These are phyloP conservation scores for Netelia fuscicornis DNA, from an alignment of 2,888 invertebrate genomes.

Conservation along the genomic window DNA sequence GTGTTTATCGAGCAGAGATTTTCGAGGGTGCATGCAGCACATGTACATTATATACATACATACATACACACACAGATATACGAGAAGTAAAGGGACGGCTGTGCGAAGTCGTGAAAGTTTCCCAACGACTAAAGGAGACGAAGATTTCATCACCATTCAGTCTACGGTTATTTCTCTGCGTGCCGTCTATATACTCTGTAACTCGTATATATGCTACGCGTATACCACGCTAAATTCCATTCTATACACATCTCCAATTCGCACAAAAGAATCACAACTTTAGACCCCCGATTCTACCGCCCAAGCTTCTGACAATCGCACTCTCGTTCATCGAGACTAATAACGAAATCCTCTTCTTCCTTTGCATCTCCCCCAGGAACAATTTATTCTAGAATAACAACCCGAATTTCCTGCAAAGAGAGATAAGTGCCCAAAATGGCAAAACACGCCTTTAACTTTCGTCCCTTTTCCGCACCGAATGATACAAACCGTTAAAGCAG, in stretches of 20 bases:
- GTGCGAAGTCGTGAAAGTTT: slow-evolving; percentile 44
- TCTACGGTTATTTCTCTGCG: slow-evolving; percentile 32
- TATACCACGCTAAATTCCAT: not conserved
- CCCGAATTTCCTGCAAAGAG: slow-evolving; percentile 47
- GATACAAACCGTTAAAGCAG: not conserved
- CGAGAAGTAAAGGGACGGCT: slow-evolving; percentile 6
- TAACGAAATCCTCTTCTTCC: slow-evolving; percentile 33
- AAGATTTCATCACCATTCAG: slow-evolving; percentile 48
- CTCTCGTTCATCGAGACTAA: slow-evolving; percentile 58
- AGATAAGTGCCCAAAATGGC: slow-evolving; percentile 22
- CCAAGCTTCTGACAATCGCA: slow-evolving; percentile 25
- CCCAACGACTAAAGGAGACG: slow-evolving; percentile 30
- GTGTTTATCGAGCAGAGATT: slow-evolving; percentile 62
- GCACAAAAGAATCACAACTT: slow-evolving; percentile 54
- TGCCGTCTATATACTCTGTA: slow-evolving; percentile 28
- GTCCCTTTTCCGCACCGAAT: slow-evolving; percentile 2
- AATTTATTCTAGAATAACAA: slow-evolving; percentile 56
- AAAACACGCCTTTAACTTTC: slow-evolving; percentile 17
- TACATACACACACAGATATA: slow-evolving; percentile 11
- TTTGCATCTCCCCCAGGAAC: not conserved
- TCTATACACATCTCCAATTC: not conserved
- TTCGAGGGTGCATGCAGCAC: slow-evolving; percentile 35
- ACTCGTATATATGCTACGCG: not conserved
- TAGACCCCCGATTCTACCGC: slow-evolving; percentile 14
- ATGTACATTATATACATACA: not conserved